Percentiles rank a stretch among this genome's conserved stretches.
These are phyloP conservation scores for Entomobrya proxima DNA, from an alignment of 2,888 invertebrate genomes.

Conservation along the genomic window DNA sequence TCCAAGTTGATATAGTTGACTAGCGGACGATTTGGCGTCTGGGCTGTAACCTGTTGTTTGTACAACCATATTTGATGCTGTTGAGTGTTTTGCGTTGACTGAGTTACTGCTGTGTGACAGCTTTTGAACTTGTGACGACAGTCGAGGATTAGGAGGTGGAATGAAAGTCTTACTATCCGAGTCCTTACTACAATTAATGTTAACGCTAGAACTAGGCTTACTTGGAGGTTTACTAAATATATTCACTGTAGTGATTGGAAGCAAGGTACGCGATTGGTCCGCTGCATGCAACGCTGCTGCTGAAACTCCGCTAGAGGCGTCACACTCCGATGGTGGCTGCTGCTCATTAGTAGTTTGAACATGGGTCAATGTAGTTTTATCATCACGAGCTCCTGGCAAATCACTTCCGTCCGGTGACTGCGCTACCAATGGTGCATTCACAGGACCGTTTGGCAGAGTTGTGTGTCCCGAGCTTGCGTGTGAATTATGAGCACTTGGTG, in stretches of 20 bases:
- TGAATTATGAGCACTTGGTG: conserved; percentile 22
- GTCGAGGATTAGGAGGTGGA: conserved; percentile 68
- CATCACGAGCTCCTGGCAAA: conserved; percentile 5
- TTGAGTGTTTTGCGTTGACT: conserved; percentile 57
- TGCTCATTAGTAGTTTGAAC: conserved; percentile 47
- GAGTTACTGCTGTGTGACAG: conserved; percentile 50
- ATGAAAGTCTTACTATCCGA: conserved; percentile 66
- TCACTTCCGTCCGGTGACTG: conserved; percentile 4
- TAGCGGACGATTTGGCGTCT: conserved; percentile 69
- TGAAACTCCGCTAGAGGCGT: conserved; percentile 1
- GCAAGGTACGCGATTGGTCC: conserved; percentile 68
- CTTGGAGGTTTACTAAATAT: conserved; percentile 62
- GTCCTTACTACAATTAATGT: conserved; percentile 42
- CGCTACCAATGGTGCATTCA: conserved; percentile 8
- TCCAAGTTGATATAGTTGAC: conserved; percentile 52
- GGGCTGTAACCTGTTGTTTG: conserved; percentile 55
- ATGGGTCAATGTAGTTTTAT: conserved; percentile 34
- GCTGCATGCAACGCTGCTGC: conserved; percentile 38
- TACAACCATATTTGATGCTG: conserved; percentile 54
- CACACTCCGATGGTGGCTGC: conserved; percentile 33
- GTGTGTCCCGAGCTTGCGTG: conserved; percentile 8
- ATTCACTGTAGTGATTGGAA: conserved; percentile 67
- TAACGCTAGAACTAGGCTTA: conserved; percentile 56
- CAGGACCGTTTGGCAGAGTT: conserved; percentile 48
- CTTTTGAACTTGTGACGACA: conserved; percentile 64